Evolutionary conservation across 2,113 vertebrate genomes (phyloP).

Genomic region (Chaetodon auriga): DNA sequence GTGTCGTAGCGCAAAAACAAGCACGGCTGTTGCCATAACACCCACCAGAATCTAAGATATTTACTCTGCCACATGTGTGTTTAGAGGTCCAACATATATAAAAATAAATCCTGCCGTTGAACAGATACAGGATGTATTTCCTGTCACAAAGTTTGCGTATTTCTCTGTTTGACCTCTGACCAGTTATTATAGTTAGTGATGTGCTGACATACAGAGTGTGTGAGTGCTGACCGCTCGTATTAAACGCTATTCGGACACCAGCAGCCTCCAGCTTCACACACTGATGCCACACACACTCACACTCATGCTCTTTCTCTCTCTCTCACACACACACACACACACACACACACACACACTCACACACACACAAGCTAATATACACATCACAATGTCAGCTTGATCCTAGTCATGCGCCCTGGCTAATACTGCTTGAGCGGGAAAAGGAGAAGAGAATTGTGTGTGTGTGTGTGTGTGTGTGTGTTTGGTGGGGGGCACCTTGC

Average conservation of each 20-base stretch:
- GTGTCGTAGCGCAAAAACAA: slow-evolving; percentile 23
- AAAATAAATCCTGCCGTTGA: not conserved
- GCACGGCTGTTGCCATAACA: slow-evolving; percentile 5
- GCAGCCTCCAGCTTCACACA: slow-evolving; percentile 16
- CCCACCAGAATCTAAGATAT: not conserved
- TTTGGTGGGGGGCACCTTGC: slow-evolving; percentile 10
- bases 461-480: slow-evolving; percentile 28
- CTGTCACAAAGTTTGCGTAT: not conserved
- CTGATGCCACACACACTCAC: slow-evolving; percentile 22
- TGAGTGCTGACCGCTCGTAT: slow-evolving; percentile 44
- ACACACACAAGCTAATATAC: slow-evolving; percentile 23
- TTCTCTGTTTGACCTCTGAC: slow-evolving; percentile 27
- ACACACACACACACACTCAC: not conserved
- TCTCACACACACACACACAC: not conserved
- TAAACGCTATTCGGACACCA: slow-evolving; percentile 18
- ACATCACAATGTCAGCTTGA: slow-evolving; percentile 46
- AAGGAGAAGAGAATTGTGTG: slow-evolving; percentile 17
- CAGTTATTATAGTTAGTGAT: slow-evolving; percentile 33
- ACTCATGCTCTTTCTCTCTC: not conserved
- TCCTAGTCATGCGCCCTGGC: slow-evolving; percentile 64
- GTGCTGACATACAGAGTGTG: slow-evolving; percentile 36
- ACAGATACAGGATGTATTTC: slow-evolving; percentile 1
- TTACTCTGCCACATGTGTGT: not conserved
- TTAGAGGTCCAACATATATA: not conserved
- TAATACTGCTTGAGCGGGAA: slow-evolving; percentile 54